Evolutionary conservation across 1,140 invertebrate species (phyloP).

Genomic region (Sipha flava): DNA sequence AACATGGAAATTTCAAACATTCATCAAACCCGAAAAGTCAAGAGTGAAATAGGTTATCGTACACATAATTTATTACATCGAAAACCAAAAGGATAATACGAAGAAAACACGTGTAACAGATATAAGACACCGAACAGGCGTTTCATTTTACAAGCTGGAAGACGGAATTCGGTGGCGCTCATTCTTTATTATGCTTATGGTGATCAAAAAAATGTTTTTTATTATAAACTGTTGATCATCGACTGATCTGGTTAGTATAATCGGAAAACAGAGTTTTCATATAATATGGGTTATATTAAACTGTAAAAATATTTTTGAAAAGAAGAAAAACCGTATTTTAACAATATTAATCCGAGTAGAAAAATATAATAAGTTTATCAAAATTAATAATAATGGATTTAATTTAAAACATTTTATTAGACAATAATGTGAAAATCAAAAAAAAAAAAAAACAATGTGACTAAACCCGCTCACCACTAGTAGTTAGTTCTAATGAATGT

Average conservation of each 20-base stretch:
- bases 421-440: too few relatives aligned
- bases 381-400: neutral
- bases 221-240: neutral
- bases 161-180: neutral
- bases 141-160: neutral
- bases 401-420: neutral
- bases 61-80: too few relatives aligned
- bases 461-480: too few relatives aligned
- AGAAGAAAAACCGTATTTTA: neutral
- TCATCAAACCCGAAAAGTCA: constrained; percentile 2
- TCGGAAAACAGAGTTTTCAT: neutral
- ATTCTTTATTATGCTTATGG: neutral
- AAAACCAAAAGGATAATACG: neutral
- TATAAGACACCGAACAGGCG: neutral
- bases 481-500: neutral
- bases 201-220: neutral
- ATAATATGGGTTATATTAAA: neutral
- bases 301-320: neutral
- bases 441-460: neutral
- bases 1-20: neutral
- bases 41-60: neutral
- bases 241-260: constrained; percentile 8
- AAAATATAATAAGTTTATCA: neutral
- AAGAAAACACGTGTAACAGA: constrained; percentile 10
- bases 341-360: neutral